These are phyloP conservation scores for Propsilocerus akamusi DNA, from an alignment of 1,140 invertebrate species.

Conservation along the genomic window DNA sequence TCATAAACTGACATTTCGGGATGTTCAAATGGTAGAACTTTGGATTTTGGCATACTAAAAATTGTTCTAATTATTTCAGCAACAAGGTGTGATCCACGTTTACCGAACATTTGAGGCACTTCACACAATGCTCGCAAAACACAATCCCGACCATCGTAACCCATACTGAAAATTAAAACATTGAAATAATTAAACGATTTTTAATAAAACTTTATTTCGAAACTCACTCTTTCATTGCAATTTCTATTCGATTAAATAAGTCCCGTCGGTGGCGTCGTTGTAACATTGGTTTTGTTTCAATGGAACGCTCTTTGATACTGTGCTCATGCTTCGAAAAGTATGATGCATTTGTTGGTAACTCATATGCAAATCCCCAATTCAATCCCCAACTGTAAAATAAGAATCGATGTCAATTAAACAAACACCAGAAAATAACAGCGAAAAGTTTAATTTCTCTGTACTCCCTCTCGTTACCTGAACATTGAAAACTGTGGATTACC, in stretches of 20 bases:
- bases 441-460: no score
- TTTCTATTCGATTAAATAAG: slow-evolving; percentile 40
- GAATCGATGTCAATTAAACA: slow-evolving; percentile 34
- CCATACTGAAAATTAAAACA: slow-evolving; percentile 30
- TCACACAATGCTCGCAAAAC: slow-evolving; percentile 41
- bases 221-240: slow-evolving; percentile 42
- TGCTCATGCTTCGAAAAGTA: slow-evolving; percentile 15
- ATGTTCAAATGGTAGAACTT: slow-evolving; percentile 34
- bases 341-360: slow-evolving; percentile 34
- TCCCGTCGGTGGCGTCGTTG: slow-evolving; percentile 36
- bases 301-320: slow-evolving; percentile 19
- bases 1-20: slow-evolving; percentile 38
- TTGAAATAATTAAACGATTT: slow-evolving; percentile 9
- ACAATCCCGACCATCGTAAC: slow-evolving; percentile 37
- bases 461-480: slow-evolving; percentile 6
- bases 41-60: slow-evolving; percentile 36
- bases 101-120: slow-evolving; percentile 35
- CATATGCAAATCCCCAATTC: slow-evolving; percentile 50
- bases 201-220: neutral
- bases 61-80: slow-evolving; percentile 45
- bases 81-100: slow-evolving; percentile 34
- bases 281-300: slow-evolving; percentile 19
- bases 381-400: slow-evolving; percentile 33
- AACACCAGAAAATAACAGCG: no score
- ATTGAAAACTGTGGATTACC: slow-evolving; percentile 18